A percentile compares a stretch with the other conserved stretches of the same genome.
phyloP scores from a whole-genome alignment of 2,797 vertebrate genomes.

The Neosilurus hyrtlii region DNA sequence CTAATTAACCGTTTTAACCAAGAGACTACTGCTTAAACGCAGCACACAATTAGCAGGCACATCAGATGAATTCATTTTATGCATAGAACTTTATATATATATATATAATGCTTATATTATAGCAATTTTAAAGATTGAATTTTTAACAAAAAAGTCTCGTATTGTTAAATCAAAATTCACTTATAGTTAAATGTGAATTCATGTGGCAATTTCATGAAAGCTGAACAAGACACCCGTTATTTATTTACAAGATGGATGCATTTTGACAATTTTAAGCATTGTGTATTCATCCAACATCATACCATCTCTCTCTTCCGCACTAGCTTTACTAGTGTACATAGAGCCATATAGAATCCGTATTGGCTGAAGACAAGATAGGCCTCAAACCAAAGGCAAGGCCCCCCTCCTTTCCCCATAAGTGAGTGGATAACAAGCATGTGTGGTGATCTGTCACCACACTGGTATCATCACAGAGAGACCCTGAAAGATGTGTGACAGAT shows the following conservation, averaged over 20 bases:
- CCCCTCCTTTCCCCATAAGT: conserved; percentile 46
- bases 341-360: conserved; percentile 40
- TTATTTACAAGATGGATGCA: not conserved
- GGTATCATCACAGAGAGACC: conserved; percentile 70
- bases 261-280: not conserved
- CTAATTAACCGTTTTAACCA: not conserved
- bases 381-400: conserved; percentile 22
- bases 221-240: not conserved
- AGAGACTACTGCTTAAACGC: not conserved
- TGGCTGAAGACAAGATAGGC: conserved; percentile 38
- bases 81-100: not conserved
- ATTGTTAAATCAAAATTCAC: not conserved
- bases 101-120: not conserved
- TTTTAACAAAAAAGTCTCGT: not conserved
- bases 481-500: conserved; percentile 75
- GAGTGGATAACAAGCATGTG: conserved; percentile 70
- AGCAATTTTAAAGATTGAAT: not conserved
- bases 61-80: not conserved
- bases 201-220: not conserved
- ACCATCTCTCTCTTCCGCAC: conserved; percentile 19
- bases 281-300: conserved; percentile 1
- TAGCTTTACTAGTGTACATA: conserved; percentile 39
- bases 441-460: conserved; percentile 71
- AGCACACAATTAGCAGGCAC: conserved; percentile 7
- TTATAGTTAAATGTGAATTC: too few relatives aligned